A percentile compares a stretch with the other conserved stretches of the same genome.
phyloP scores from a whole-genome alignment of 2,113 vertebrate genomes.

The Helogale parvula region DNA sequence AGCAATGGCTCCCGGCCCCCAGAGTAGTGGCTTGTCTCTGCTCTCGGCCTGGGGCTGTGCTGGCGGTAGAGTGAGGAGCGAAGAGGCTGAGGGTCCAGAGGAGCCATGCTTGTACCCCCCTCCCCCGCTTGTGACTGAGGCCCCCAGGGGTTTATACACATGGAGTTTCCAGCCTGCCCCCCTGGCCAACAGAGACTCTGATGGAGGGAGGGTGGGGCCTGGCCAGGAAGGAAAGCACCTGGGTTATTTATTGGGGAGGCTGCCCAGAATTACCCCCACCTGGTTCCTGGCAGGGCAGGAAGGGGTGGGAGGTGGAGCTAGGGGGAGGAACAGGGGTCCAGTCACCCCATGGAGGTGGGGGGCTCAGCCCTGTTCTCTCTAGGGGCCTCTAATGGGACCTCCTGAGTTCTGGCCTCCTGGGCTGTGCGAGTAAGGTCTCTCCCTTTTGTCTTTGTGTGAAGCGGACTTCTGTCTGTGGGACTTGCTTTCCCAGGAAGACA shows the following conservation, averaged over 20 bases:
- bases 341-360: not conserved
- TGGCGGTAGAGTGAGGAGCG: fast-evolving
- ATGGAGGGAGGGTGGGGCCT: not conserved
- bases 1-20: not conserved
- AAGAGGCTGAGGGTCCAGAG: fast-evolving
- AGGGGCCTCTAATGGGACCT: not conserved
- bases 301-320: not conserved
- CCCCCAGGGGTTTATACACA: not conserved
- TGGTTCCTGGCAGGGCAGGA: not conserved
- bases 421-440: not conserved
- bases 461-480: not conserved
- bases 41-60: fast-evolving
- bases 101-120: not conserved
- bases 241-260: slow-evolving; percentile 48
- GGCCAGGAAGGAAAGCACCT: not conserved
- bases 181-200: not conserved
- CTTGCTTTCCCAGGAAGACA: not conserved
- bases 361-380: not conserved
- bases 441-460: not conserved
- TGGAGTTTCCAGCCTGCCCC: not conserved
- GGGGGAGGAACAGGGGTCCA: not conserved
- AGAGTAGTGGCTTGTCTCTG: slow-evolving; percentile 66
- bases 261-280: not conserved
- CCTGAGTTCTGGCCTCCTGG: not conserved
- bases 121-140: not conserved